phyloP scores from a whole-genome alignment of 2,888 invertebrate genomes.

The Eupithecia abbreviata region DNA sequence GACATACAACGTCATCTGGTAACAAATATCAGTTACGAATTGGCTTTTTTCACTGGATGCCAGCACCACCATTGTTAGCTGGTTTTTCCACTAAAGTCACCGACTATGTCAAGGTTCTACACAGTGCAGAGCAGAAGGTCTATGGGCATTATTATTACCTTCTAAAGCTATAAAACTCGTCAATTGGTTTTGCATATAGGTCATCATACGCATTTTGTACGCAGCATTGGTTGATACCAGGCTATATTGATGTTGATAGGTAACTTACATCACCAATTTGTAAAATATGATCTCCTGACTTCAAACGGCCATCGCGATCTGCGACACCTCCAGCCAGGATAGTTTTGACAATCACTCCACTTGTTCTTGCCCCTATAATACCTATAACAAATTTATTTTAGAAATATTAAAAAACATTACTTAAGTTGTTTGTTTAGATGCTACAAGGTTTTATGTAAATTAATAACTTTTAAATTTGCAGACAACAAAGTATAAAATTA shows the following conservation, averaged over 20 bases:
- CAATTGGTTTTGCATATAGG: not conserved
- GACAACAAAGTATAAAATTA: too few species aligned
- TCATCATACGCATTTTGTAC: not conserved
- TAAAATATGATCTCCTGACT: constrained; percentile 98
- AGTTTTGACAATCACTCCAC: constrained; percentile 99
- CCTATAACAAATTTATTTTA: constrained; percentile 64
- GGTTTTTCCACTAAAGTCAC: not conserved
- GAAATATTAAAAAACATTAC: too few species aligned
- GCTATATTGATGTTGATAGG: not conserved
- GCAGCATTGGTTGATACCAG: too few species aligned
- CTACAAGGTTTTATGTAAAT: not conserved
- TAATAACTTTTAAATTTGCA: too few species aligned
- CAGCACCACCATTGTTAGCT: not conserved
- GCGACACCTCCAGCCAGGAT: constrained; percentile 99
- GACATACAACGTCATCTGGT: too few species aligned
- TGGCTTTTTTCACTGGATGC: not conserved
- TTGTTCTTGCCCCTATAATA: constrained; percentile 98
- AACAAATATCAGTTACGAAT: not conserved
- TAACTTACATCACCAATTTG: constrained; percentile 93
- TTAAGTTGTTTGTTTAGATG: not conserved
- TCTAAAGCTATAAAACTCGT: not conserved
- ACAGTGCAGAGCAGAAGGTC: too few species aligned
- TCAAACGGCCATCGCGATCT: constrained; percentile 97
- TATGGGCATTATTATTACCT: not conserved
- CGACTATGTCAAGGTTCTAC: not conserved